Evolutionary conservation across 2,113 vertebrate species (phyloP).

Genomic region (Semnopithecus entellus): DNA sequence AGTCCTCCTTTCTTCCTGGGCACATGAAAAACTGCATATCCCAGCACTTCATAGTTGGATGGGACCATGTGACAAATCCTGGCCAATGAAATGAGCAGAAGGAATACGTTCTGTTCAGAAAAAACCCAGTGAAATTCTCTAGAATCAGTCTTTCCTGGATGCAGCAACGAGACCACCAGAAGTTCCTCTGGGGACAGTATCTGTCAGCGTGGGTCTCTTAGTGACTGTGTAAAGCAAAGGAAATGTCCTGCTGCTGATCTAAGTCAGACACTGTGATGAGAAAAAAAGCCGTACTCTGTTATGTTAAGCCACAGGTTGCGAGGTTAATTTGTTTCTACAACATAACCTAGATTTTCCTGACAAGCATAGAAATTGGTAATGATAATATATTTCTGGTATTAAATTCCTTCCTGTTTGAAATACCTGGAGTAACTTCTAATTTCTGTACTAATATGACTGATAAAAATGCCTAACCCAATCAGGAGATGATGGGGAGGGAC

Average conservation of each 20-base stretch:
- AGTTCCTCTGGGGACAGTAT: neutral
- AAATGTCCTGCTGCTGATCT: neutral
- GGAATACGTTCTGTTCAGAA: neutral
- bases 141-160: neutral
- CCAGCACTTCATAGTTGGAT: neutral
- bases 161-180: neutral
- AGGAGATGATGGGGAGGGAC: neutral
- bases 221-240: neutral
- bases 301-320: neutral
- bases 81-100: neutral
- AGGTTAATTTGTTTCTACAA: neutral
- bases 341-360: neutral
- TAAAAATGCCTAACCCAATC: neutral
- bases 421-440: neutral
- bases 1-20: neutral
- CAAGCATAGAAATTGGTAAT: neutral
- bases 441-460: neutral
- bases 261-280: neutral
- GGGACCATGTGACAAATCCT: neutral
- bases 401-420: slow-evolving; percentile 16
- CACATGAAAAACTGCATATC: neutral
- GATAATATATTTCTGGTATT: neutral
- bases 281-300: neutral
- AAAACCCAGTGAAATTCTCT: neutral
- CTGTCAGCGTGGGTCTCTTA: neutral